These are phyloP conservation scores for Butorides virescens DNA, from an alignment of 2,113 vertebrate species.

Conservation along the genomic window DNA sequence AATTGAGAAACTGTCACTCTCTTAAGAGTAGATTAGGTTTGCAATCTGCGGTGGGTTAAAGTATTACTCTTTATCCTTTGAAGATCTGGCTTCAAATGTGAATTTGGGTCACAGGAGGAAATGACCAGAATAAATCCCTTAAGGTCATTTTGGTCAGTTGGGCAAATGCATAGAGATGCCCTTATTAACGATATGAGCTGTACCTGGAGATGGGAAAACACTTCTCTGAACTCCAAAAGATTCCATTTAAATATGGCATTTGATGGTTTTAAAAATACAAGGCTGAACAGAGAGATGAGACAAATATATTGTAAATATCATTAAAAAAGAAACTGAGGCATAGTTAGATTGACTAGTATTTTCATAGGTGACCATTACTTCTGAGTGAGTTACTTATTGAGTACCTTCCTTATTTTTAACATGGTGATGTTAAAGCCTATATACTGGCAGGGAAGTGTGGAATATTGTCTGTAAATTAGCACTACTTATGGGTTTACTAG, in stretches of 20 bases:
- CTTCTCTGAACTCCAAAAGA: background rate
- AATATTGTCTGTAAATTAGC: background rate
- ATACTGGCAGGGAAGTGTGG: background rate
- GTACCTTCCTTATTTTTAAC: background rate
- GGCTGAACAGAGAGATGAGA: background rate
- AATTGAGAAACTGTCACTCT: background rate
- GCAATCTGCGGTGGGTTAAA: slow-evolving; percentile 2
- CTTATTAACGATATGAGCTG: background rate
- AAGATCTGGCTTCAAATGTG: background rate
- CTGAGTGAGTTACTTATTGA: background rate
- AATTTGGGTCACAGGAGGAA: background rate
- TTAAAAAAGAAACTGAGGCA: background rate
- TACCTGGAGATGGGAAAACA: background rate
- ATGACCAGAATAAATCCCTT: background rate
- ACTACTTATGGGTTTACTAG: background rate
- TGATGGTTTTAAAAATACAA: background rate
- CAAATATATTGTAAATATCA: background rate
- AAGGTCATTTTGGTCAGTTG: background rate
- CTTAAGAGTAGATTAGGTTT: background rate
- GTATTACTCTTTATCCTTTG: background rate
- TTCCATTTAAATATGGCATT: background rate
- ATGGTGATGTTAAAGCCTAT: background rate
- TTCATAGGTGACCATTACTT: background rate
- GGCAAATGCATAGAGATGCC: background rate
- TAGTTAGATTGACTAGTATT: background rate